Percentiles rank a stretch among this genome's conserved stretches.
Evolutionary conservation across 2,113 vertebrate species (phyloP).

Genomic region (Typhlomys cinereus): DNA sequence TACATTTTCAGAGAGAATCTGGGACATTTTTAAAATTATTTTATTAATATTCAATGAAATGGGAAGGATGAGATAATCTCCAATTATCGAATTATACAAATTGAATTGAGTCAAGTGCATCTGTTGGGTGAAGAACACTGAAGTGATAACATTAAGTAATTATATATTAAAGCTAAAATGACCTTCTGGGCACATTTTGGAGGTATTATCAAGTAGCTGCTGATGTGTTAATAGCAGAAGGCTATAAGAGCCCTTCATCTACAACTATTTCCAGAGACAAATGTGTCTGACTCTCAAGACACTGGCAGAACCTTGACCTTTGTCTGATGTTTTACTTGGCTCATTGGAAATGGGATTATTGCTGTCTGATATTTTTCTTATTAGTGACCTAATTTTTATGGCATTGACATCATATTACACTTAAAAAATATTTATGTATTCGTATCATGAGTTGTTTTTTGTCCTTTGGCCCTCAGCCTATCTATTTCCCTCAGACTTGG

Average conservation of each 20-base stretch:
- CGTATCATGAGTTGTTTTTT: not conserved
- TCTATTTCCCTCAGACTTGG: not conserved
- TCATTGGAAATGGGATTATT: conserved; percentile 39
- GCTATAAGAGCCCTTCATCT: not conserved
- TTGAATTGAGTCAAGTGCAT: conserved; percentile 29
- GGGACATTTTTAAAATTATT: conserved; percentile 17
- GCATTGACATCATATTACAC: not conserved
- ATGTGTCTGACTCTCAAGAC: not conserved
- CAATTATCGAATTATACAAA: conserved; percentile 58
- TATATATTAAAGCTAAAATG: conserved; percentile 27
- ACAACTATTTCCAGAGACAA: conserved; percentile 40
- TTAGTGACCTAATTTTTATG: conserved; percentile 22
- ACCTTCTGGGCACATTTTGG: conserved; percentile 32
- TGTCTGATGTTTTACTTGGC: not conserved
- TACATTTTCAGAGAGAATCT: not conserved
- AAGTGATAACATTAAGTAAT: conserved; percentile 46
- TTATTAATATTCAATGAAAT: conserved; percentile 56
- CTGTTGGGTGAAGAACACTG: conserved; percentile 22
- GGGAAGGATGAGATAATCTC: conserved; percentile 45
- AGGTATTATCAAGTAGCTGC: conserved; percentile 27
- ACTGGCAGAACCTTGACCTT: not conserved
- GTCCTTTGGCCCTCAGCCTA: not conserved
- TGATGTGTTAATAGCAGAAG: conserved; percentile 34
- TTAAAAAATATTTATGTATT: not conserved
- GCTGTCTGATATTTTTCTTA: not conserved